Conservation (phyloP, 2,113 vertebrate genomes). For the Passerina amoena region DNA sequence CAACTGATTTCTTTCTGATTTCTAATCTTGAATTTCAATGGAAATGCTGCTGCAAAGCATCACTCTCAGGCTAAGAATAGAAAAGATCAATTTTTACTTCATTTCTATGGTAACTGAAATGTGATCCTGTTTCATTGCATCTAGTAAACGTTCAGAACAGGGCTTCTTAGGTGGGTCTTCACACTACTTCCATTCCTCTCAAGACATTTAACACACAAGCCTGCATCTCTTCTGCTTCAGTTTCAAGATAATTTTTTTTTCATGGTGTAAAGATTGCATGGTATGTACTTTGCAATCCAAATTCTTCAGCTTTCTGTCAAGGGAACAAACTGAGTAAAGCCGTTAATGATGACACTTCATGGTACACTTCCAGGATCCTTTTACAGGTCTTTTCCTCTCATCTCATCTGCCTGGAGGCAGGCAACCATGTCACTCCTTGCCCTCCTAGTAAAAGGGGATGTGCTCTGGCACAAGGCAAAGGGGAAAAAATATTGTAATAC, state of each 20-base stretch:
- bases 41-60: background rate
- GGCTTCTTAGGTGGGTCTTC: background rate
- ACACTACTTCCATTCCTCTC: background rate
- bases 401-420: background rate
- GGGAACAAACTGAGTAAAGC: background rate
- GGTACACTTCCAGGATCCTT: background rate
- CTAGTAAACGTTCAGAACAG: background rate
- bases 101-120: constrained; percentile 12
- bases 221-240: background rate
- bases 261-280: background rate
- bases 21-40: background rate
- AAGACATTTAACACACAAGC: background rate
- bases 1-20: background rate
- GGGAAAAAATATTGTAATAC: background rate
- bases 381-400: background rate
- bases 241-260: background rate
- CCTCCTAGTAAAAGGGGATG: background rate
- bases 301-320: background rate
- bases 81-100: background rate
- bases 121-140: background rate
- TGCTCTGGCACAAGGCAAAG: background rate
- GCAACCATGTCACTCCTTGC: background rate
- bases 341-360: background rate
- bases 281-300: background rate
- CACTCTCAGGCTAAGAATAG: background rate